Evolutionary conservation across 2,888 invertebrate genomes (phyloP).

Genomic region (Anoplius nigerrimus): DNA sequence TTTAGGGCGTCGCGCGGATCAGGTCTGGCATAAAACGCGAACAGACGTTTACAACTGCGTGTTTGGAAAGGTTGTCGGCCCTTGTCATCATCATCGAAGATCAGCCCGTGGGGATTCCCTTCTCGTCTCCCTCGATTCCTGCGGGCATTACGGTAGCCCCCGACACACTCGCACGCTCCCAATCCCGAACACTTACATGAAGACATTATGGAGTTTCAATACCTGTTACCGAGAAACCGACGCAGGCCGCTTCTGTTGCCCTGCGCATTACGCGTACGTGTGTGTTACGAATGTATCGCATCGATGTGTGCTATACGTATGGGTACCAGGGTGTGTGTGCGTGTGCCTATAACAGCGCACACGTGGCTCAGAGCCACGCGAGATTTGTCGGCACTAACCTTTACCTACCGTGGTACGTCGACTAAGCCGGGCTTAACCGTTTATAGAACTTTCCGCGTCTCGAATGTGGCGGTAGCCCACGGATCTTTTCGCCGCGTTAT

Average conservation of each 20-base stretch:
- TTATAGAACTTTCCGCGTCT: slow-evolving; percentile 54
- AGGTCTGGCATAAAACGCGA: slow-evolving; percentile 71
- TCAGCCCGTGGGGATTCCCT: slow-evolving; percentile 53
- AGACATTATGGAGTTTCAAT: slow-evolving; percentile 20
- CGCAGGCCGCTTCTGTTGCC: slow-evolving; percentile 32
- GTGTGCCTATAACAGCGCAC: no score
- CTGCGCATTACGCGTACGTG: no score
- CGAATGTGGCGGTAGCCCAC: slow-evolving; percentile 45
- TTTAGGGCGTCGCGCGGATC: slow-evolving; percentile 49
- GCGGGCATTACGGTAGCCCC: slow-evolving; percentile 44
- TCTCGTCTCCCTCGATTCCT: slow-evolving; percentile 23
- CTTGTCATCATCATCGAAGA: slow-evolving; percentile 71
- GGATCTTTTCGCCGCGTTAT: slow-evolving; percentile 14
- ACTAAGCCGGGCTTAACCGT: slow-evolving; percentile 65
- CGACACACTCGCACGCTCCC: slow-evolving; percentile 1
- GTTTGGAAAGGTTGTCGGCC: slow-evolving; percentile 73
- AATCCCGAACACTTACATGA: slow-evolving; percentile 43
- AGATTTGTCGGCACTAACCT: slow-evolving; percentile 56
- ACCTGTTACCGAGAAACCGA: slow-evolving; percentile 24
- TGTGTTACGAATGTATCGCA: no score
- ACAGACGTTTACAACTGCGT: slow-evolving; percentile 72
- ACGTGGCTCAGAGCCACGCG: slow-evolving; percentile 38
- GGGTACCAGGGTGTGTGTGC: slow-evolving; percentile 34
- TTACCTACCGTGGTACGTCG: slow-evolving; percentile 54
- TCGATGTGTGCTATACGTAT: no score